Evolutionary conservation across 2,113 vertebrate genomes (phyloP).

Genomic region (Podarcis raffonei): DNA sequence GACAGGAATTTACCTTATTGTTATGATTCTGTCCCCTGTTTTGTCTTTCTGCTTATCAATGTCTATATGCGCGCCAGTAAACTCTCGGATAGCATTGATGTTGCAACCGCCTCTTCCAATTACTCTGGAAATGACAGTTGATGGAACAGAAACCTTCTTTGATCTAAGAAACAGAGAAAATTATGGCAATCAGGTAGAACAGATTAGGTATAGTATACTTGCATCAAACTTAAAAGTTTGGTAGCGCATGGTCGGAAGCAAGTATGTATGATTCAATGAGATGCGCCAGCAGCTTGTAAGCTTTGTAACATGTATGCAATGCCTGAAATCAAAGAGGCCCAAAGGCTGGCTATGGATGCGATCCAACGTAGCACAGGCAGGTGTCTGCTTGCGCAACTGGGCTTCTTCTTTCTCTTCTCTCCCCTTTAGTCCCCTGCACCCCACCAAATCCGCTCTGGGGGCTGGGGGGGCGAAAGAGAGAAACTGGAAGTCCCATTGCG

Average conservation of each 20-base stretch:
- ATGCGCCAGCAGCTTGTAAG: neutral
- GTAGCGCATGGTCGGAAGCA: accelerated
- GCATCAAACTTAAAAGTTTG: neutral
- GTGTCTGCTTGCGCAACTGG: too few species aligned
- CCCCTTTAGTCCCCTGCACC: too few species aligned
- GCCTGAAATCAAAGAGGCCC: neutral
- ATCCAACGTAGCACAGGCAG: too few species aligned
- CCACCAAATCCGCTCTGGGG: too few species aligned
- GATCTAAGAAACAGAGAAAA: slow-evolving; percentile 78
- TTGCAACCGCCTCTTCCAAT: slow-evolving; percentile 98
- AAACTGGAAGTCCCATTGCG: too few species aligned
- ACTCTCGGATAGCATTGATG: slow-evolving; percentile 97
- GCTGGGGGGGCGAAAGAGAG: too few species aligned
- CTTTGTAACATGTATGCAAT: neutral
- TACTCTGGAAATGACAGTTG: slow-evolving; percentile 97
- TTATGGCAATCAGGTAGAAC: neutral
- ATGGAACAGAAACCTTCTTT: slow-evolving; percentile 98
- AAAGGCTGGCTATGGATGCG: too few species aligned
- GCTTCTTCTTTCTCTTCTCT: too few species aligned
- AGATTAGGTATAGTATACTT: accelerated
- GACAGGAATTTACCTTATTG: slow-evolving; percentile 86
- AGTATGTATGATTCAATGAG: too few species aligned
- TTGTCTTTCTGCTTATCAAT: slow-evolving; percentile 99
- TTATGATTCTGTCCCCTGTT: slow-evolving; percentile 98
- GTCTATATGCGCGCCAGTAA: slow-evolving; percentile 97